Evolutionary conservation across 2,797 vertebrate genomes (phyloP).

Genomic region (Poecilia picta): DNA sequence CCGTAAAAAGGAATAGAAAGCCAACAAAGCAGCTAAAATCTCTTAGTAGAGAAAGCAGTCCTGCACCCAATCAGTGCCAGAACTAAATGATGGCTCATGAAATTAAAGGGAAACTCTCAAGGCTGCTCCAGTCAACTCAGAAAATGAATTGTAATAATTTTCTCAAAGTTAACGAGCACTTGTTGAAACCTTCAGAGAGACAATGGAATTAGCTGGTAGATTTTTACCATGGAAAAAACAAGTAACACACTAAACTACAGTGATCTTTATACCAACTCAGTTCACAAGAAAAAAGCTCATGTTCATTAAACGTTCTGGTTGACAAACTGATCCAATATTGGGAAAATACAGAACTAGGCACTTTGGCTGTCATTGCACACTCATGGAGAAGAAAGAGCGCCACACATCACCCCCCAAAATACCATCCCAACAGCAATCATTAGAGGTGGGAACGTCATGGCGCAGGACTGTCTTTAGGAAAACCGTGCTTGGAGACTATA

Average conservation of each 20-base stretch:
- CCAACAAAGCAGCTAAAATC: background rate
- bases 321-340: background rate
- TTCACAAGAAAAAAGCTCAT: background rate
- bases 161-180: background rate
- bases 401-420: background rate
- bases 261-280: background rate
- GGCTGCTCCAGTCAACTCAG: background rate
- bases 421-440: background rate
- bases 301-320: background rate
- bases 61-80: background rate
- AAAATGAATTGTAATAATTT: background rate
- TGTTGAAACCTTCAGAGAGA: background rate
- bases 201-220: background rate
- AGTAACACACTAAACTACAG: background rate
- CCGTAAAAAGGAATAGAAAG: background rate
- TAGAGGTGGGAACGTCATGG: background rate
- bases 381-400: background rate
- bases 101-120: background rate
- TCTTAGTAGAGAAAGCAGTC: background rate
- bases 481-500: background rate
- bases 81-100: background rate
- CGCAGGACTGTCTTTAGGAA: background rate
- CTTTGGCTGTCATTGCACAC: background rate
- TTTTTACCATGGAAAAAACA: background rate
- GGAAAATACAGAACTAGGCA: background rate